phyloP scores from a whole-genome alignment of 2,113 vertebrate species.

The Oostethus manadensis region DNA sequence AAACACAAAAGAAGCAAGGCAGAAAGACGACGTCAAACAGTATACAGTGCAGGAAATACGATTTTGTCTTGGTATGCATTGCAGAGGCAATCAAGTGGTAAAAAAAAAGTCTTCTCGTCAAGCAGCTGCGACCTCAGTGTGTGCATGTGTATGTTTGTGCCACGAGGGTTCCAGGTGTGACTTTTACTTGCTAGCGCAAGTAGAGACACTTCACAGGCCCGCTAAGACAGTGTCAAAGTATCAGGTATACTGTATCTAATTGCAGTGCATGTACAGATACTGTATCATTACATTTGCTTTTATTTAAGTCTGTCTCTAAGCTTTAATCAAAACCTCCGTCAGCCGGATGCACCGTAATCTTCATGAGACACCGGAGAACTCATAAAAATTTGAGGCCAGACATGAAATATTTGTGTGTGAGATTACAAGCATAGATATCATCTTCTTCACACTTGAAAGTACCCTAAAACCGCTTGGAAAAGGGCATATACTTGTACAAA shows the following conservation, averaged over 20 bases:
- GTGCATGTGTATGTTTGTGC: constrained; percentile 14
- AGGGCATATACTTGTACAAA: too few species aligned
- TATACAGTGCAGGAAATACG: too few species aligned
- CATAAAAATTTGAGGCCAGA: constrained; percentile 8
- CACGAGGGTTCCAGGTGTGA: constrained; percentile 51
- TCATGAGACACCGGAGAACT: constrained; percentile 20
- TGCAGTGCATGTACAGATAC: not conserved
- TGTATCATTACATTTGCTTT: constrained; percentile 29
- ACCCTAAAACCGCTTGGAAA: too few species aligned
- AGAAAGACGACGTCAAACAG: too few species aligned
- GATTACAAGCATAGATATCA: constrained; percentile 40
- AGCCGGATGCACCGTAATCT: constrained; percentile 9
- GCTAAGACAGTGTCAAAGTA: constrained; percentile 19
- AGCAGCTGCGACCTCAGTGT: constrained; percentile 18
- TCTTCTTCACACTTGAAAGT: constrained; percentile 32
- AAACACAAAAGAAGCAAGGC: too few species aligned
- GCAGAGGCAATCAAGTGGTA: constrained; percentile 21
- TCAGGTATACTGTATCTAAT: constrained; percentile 40
- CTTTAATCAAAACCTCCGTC: constrained; percentile 30
- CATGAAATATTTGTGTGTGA: constrained; percentile 26
- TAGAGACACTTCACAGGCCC: constrained; percentile 40
- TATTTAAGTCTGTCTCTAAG: constrained; percentile 20
- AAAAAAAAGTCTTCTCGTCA: constrained; percentile 17
- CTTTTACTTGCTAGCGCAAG: constrained; percentile 27
- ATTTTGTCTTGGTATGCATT: not conserved